Base-by-base conservation (phyloP, 2,113 vertebrate genomes). In the Petaurus breviceps region DNA sequence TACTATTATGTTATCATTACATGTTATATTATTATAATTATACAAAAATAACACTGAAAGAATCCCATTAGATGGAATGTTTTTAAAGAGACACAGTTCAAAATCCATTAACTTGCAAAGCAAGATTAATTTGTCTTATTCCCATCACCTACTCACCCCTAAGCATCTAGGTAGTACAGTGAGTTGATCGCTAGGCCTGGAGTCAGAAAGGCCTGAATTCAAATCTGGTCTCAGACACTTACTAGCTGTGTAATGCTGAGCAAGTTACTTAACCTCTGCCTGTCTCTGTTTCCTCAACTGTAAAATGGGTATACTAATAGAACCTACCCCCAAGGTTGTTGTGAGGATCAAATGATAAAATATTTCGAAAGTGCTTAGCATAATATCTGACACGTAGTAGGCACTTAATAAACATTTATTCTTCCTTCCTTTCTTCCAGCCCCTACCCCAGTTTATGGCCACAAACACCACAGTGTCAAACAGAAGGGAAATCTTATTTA, bases 151-250 rank as follows among this genome's bases (percentile, higher is more conserved):
- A 43, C n/a, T 84, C n/a, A 8, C n/a, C n/a, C 19, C n/a, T 43
- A 84, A 10, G n/a, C n/a, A 84, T 3, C n/a, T 84, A 22, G 19
- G 19, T 19, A 7, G 57, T 61, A 12, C 8, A 23, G 68, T 84
- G 37, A 23, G 26, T 43, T 43, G n/a, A 68, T 2, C 57, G 96
- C 96, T 90, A 52, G 94, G 95, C 93, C 57, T 43, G 93, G 28
- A n/a, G n/a, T 49, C 31, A 28, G 1, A 3, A 43, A 25, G 77
- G 24, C 0, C 51, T 22, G 0, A 8, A 2, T 25, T 51, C 26
- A 49, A 3, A 43, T 26, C 37, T 22, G 57, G 53, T 19, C 22
- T 90, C 26, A 46, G 0, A 89, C 50, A 47, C 68, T 84, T 23
- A 43, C 0, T 43, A 84, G n/a, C 2, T 84, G 19, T 43, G 68